phyloP scores from a whole-genome alignment of 2,888 invertebrate species.

The Aspidiotus rigidus region DNA sequence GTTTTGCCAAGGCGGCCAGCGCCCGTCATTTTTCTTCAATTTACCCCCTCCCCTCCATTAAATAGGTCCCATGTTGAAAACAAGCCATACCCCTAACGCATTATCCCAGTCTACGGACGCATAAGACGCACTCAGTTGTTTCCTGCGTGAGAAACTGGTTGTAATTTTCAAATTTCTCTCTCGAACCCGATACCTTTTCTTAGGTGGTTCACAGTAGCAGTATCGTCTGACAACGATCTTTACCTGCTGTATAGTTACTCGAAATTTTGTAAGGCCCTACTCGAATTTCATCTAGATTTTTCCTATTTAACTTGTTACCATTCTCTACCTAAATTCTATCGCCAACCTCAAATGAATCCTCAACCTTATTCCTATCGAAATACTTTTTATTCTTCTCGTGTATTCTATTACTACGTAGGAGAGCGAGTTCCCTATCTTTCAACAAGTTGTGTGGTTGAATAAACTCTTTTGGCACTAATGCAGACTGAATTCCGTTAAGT shows the following conservation, averaged over 20 bases:
- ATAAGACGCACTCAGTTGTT: too few relatives aligned
- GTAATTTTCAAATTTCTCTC: too few relatives aligned
- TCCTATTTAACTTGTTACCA: slow-evolving; percentile 5
- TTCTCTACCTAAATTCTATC: background rate
- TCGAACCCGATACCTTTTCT: too few relatives aligned
- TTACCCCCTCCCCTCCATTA: too few relatives aligned
- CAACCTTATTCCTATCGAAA: background rate
- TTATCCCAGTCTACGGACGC: too few relatives aligned
- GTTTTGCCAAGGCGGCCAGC: too few relatives aligned
- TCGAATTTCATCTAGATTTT: slow-evolving; percentile 2
- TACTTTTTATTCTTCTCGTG: background rate
- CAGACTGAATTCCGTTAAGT: background rate
- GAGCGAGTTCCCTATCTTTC: background rate
- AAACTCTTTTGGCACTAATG: background rate
- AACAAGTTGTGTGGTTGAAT: background rate
- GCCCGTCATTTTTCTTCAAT: too few relatives aligned
- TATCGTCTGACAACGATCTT: too few relatives aligned
- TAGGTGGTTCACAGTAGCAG: too few relatives aligned
- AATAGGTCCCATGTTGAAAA: too few relatives aligned
- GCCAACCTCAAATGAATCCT: background rate
- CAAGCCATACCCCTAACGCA: too few relatives aligned
- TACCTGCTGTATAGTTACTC: background rate
- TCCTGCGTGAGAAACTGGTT: too few relatives aligned
- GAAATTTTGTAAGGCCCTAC: background rate
- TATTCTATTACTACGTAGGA: background rate